Evolutionary conservation across 2,888 invertebrate species (phyloP), one percentile per base, ranked within the genome.

Genomic region (Brachypalpus laphriformis): DNA sequence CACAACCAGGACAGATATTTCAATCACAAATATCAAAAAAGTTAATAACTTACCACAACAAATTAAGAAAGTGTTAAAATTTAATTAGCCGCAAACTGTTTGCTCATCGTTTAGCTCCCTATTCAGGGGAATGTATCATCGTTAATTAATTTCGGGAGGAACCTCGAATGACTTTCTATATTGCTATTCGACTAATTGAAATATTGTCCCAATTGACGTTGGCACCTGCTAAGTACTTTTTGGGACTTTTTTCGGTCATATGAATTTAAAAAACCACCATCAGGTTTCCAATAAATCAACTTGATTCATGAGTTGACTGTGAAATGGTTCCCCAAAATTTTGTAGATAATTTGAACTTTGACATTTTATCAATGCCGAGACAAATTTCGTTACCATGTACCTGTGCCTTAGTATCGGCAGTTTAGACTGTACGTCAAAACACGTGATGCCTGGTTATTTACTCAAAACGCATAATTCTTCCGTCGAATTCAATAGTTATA

Each of bases 51-150:
- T 54, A 16, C 7, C 54, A 42, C 40, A 51, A 16, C 31, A 31
- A 54, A 54, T 74, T 63, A 45, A n/a, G 22, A 45, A 70, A 70
- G 63, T 74, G 65, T n/a, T 54, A 65, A 74, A 42, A 72, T 9
- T 31, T 63, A 72, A 51, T 51, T 51, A 72, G 63, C 40, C 61
- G 31, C n/a, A n/a, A 47, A 4, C 0, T 56, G 20, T 74, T 74
- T 65, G 22, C 11, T 47, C 45, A 74, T 37, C 63, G 25, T 45
- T 65, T 65, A 65, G 74, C 42, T 56, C 45, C 56, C 74, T 74
- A 22, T 56, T 74, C 56, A 56, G 11, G 63, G 74, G 63, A 74
- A 61, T 51, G 20, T 14, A 1, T 31, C 6, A 51, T 31, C n/a
- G 61, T 45, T 59, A 47, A 37, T 68, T 42, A 14, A 40, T 28